phyloP scores from a whole-genome alignment of 2,888 invertebrate species.

The Cyclophora albipunctata region DNA sequence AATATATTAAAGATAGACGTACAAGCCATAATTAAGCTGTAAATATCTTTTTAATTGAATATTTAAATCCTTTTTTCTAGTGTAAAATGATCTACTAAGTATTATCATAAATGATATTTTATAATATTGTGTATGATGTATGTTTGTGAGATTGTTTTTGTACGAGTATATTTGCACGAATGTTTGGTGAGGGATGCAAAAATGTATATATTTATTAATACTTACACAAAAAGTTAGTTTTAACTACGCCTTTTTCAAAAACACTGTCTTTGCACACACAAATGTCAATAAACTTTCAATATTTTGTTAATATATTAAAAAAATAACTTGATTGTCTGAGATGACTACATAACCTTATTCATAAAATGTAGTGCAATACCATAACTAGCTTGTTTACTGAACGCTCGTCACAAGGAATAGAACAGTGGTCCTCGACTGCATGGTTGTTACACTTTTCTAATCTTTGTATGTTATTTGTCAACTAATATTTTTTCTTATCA shows the following conservation, averaged over 20 bases:
- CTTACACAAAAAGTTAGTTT: too few relatives aligned
- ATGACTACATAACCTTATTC: background rate
- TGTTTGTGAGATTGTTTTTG: background rate
- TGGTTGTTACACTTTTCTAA: conserved; percentile 10
- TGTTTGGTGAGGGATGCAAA: too few relatives aligned
- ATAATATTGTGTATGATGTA: background rate
- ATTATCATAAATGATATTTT: background rate
- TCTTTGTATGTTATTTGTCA: conserved; percentile 14
- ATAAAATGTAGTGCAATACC: conserved; percentile 10
- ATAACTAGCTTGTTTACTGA: conserved; percentile 18
- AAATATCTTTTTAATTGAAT: conserved; percentile 8
- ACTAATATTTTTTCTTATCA: conserved; percentile 50
- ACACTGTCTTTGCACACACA: too few relatives aligned
- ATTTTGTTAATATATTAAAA: too few relatives aligned
- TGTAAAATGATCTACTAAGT: too few relatives aligned
- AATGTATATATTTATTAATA: background rate
- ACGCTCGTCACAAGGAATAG: conserved; percentile 20
- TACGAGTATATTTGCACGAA: too few relatives aligned
- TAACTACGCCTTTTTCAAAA: too few relatives aligned
- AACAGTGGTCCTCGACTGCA: conserved; percentile 11
- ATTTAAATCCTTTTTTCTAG: too few relatives aligned
- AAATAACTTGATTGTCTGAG: too few relatives aligned
- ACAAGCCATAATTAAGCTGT: conserved; percentile 5
- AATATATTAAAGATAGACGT: background rate
- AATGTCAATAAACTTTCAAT: too few relatives aligned